phyloP scores from a whole-genome alignment of 2,797 vertebrate species.

The Lagodon rhomboides region DNA sequence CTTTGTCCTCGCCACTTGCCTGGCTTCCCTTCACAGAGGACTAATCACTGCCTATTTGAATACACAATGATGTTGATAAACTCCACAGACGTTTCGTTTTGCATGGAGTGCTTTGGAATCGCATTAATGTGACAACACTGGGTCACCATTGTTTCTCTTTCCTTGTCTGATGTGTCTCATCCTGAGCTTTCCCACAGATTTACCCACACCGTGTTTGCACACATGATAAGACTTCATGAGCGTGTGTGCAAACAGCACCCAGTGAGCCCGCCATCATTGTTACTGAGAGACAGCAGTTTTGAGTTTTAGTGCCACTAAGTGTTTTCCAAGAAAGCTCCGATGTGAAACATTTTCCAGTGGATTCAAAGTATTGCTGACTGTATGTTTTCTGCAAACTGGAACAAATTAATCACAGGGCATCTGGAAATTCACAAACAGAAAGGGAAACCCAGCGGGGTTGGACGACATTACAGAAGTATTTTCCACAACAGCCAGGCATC shows the following conservation, averaged over 20 bases:
- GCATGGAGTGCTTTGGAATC: conserved; percentile 75
- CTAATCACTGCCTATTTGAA: conserved; percentile 77
- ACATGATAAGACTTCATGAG: conserved; percentile 37
- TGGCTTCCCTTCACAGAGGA: conserved; percentile 37
- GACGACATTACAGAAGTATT: background rate
- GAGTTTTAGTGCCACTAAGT: conserved; percentile 50
- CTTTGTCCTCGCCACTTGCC: conserved; percentile 68
- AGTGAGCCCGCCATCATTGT: conserved; percentile 39
- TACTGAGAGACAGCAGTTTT: conserved; percentile 37
- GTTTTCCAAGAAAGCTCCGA: conserved; percentile 72
- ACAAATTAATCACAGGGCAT: conserved; percentile 56
- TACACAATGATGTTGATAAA: conserved; percentile 71
- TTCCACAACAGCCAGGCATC: background rate
- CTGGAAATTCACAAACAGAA: conserved; percentile 37
- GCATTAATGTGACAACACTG: conserved; percentile 65
- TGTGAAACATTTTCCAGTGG: conserved; percentile 44
- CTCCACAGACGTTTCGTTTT: conserved; percentile 68
- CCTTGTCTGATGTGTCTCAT: conserved; percentile 48
- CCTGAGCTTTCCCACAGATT: conserved; percentile 49
- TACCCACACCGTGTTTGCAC: conserved; percentile 43
- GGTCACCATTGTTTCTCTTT: conserved; percentile 43
- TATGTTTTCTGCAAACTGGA: conserved; percentile 48
- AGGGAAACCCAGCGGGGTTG: background rate
- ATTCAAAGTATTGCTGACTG: conserved; percentile 50
- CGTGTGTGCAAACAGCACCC: conserved; percentile 34